phyloP scores from a whole-genome alignment of 2,888 invertebrate genomes.

The Xanthia icteritia region DNA sequence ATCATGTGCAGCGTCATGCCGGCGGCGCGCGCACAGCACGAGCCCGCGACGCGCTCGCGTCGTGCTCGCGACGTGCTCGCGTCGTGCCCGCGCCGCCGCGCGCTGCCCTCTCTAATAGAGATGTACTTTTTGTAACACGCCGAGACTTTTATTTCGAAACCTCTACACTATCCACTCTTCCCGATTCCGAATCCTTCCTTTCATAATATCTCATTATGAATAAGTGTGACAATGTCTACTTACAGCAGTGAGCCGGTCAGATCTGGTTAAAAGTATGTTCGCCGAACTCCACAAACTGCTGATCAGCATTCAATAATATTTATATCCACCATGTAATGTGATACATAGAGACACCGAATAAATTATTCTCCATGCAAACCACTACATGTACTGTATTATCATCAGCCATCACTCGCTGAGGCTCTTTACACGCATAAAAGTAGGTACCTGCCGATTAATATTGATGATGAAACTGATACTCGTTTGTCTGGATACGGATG shows the following conservation, averaged over 20 bases:
- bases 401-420: too few species aligned
- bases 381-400: neutral
- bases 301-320: neutral
- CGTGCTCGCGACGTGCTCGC: too few species aligned
- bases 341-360: too few species aligned
- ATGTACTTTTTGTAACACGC: constrained; percentile 84
- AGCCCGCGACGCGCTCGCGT: constrained; percentile 16
- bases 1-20: constrained; percentile 24
- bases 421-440: too few species aligned
- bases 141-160: constrained; percentile 70
- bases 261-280: neutral
- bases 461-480: too few species aligned
- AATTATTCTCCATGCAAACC: neutral
- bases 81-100: constrained; percentile 31
- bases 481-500: too few species aligned
- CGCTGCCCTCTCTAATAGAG: constrained; percentile 80
- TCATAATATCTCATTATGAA: neutral
- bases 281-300: neutral
- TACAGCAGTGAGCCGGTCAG: constrained; percentile 1
- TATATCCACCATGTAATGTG: neutral
- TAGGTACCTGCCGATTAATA: too few species aligned
- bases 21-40: constrained; percentile 42
- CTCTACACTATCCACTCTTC: constrained; percentile 3
- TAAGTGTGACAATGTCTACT: neutral
- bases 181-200: neutral